Conservation (phyloP, 1,140 invertebrate species). For the Acromyrmex echinatior region DNA sequence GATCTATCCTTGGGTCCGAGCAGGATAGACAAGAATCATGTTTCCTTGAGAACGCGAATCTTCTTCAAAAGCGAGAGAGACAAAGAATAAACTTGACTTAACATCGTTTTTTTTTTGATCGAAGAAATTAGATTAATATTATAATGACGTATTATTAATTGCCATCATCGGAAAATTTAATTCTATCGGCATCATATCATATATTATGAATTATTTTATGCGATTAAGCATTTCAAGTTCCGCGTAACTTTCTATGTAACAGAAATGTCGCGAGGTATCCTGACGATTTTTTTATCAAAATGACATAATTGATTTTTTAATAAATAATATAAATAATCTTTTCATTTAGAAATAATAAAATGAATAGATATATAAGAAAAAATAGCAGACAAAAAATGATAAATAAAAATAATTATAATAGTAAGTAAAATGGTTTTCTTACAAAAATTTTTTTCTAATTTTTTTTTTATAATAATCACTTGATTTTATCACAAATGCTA, state of each 20-base stretch:
- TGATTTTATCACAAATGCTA: neutral
- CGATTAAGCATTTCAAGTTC: neutral
- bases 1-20: constrained; percentile 79
- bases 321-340: neutral
- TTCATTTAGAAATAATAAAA: neutral
- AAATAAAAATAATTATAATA: neutral
- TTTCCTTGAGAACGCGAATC: constrained; percentile 75
- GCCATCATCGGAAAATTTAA: constrained; percentile 35
- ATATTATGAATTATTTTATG: neutral
- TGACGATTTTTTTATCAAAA: neutral
- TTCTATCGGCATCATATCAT: constrained; percentile 1
- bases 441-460: neutral
- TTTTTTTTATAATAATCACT: neutral
- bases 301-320: neutral
- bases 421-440: neutral
- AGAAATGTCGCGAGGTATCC: neutral
- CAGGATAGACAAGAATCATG: constrained; percentile 81
- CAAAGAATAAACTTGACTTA: neutral
- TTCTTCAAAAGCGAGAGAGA: constrained; percentile 19
- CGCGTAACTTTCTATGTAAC: neutral
- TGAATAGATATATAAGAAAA: neutral
- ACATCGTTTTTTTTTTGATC: constrained; percentile 37
- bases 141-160: constrained; percentile 67
- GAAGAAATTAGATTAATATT: constrained; percentile 62
- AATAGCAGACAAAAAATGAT: neutral